Conservation (phyloP, 2,888 invertebrate species). For the Hirtodrosophila trivittata region DNA sequence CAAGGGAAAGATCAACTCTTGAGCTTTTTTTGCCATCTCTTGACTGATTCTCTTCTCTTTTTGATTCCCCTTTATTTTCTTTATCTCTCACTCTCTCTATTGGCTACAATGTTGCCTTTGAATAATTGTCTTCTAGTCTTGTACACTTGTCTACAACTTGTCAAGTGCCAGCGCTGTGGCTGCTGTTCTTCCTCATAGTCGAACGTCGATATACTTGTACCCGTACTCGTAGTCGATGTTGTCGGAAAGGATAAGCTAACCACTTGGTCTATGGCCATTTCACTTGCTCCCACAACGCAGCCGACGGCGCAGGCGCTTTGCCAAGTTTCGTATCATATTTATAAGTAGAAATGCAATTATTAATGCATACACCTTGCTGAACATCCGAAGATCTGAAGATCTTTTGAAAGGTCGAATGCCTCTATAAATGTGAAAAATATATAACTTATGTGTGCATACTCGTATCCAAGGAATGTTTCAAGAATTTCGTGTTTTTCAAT, state of each 20-base stretch:
- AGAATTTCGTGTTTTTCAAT: constrained; percentile 44
- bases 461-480: constrained; percentile 16
- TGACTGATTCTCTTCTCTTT: constrained; percentile 15
- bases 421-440: constrained; percentile 20
- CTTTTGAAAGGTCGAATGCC: constrained; percentile 19
- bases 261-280: constrained; percentile 40
- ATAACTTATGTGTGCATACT: constrained; percentile 29
- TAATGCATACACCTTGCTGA: constrained; percentile 55
- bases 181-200: constrained; percentile 9
- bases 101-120: constrained; percentile 58
- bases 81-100: not conserved
- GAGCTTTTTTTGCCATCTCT: constrained; percentile 29
- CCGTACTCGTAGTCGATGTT: constrained; percentile 2
- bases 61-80: not conserved
- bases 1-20: constrained; percentile 30
- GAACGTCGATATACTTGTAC: not conserved
- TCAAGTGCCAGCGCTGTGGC: constrained; percentile 46
- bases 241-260: constrained; percentile 42
- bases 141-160: constrained; percentile 64
- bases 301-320: constrained; percentile 49
- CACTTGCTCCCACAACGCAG: constrained; percentile 36
- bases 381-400: constrained; percentile 6
- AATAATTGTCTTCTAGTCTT: constrained; percentile 57
- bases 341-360: constrained; percentile 63
- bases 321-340: constrained; percentile 64